Conservation (phyloP, 2,113 vertebrate species). For the Upupa epops region DNA sequence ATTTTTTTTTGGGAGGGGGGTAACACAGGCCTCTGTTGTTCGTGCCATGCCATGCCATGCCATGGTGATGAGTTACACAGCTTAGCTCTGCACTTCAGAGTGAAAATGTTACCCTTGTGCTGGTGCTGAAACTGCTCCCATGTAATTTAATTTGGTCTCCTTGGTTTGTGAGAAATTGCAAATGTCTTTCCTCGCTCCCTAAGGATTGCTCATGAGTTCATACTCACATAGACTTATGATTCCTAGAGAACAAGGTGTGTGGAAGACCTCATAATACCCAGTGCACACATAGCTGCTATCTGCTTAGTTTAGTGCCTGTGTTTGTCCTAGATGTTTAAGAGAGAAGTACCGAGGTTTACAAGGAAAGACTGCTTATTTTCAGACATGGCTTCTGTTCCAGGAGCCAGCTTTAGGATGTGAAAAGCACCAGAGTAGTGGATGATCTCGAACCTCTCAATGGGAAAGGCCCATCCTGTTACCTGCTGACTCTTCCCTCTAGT, state of each 20-base stretch:
- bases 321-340: background rate
- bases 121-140: background rate
- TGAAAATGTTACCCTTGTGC: background rate
- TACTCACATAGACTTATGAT: fast-evolving
- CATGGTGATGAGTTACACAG: background rate
- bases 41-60: fast-evolving
- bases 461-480: background rate
- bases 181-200: background rate
- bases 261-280: background rate
- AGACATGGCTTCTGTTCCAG: background rate
- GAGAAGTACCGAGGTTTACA: background rate
- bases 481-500: background rate
- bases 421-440: background rate
- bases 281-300: background rate
- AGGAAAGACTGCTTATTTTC: background rate
- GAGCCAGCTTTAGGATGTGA: background rate
- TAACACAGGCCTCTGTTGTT: background rate
- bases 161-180: background rate
- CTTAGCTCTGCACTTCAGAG: background rate
- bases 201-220: background rate
- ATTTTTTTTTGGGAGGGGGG: background rate
- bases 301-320: background rate
- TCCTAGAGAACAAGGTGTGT: background rate
- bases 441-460: fast-evolving
- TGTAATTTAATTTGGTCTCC: fast-evolving